phyloP scores from a whole-genome alignment of 2,113 vertebrate genomes.

The Tichodroma muraria region DNA sequence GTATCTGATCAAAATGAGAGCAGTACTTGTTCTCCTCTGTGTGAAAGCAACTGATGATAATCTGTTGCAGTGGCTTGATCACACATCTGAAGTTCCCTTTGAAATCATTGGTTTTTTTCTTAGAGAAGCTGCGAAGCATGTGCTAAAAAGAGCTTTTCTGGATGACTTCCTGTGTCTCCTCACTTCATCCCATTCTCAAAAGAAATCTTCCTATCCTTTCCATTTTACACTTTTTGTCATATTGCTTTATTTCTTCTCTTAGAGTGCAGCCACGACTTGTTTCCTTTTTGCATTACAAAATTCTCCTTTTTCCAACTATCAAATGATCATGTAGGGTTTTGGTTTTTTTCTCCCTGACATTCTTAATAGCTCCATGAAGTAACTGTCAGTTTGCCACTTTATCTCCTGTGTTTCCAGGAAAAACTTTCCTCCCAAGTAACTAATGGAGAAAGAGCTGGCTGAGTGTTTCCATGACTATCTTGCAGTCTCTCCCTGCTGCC shows the following conservation, averaged over 20 bases:
- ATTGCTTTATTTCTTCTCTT: neutral
- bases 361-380: neutral
- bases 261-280: fast-evolving
- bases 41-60: neutral
- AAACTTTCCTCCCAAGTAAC: neutral
- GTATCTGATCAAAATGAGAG: neutral
- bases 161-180: neutral
- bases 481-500: neutral
- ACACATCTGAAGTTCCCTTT: neutral
- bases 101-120: neutral
- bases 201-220: neutral
- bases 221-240: neutral
- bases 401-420: neutral
- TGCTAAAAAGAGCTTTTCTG: neutral
- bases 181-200: neutral
- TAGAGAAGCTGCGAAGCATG: neutral
- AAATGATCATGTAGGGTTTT: neutral
- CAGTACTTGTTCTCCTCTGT: neutral
- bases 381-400: neutral
- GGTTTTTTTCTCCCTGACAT: neutral
- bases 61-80: neutral
- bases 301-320: neutral
- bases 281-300: neutral
- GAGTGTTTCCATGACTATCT: neutral
- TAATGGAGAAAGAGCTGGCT: neutral